These are phyloP conservation scores for Gallinago nigripennis DNA, from an alignment of 2,797 vertebrate genomes.

Conservation along the genomic window DNA sequence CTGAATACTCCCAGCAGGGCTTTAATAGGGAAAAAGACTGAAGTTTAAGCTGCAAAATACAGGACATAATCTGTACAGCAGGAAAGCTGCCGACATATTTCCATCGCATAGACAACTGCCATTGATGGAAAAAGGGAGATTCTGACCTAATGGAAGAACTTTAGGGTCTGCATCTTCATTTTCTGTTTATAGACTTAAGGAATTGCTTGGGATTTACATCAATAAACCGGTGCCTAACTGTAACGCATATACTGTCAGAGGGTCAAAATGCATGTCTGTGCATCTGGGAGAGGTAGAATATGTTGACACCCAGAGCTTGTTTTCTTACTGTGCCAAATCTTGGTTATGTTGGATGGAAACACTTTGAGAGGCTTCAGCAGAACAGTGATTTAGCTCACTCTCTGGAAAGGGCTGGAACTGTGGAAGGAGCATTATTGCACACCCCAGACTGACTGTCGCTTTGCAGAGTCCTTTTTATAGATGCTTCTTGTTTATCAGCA, in stretches of 20 bases:
- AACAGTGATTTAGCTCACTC: not conserved
- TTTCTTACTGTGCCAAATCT: not conserved
- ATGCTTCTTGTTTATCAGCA: slow-evolving; percentile 22
- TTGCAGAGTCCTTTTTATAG: slow-evolving; percentile 19
- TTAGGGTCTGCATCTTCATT: not conserved
- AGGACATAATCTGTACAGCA: not conserved
- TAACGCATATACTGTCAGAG: not conserved
- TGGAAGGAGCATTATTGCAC: not conserved
- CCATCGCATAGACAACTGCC: not conserved
- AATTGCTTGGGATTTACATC: not conserved
- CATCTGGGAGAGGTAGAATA: not conserved
- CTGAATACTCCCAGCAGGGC: not conserved
- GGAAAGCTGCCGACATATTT: not conserved
- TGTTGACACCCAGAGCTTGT: not conserved
- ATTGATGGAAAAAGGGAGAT: not conserved
- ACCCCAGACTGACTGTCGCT: not conserved
- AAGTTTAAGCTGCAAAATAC: not conserved
- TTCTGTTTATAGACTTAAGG: not conserved
- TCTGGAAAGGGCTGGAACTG: not conserved
- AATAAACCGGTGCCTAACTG: not conserved
- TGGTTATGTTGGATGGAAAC: not conserved
- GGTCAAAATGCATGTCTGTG: not conserved
- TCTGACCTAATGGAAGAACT: not conserved
- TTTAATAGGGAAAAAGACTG: not conserved
- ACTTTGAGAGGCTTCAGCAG: not conserved